Percentiles rank a stretch among this genome's conserved stretches.
These are phyloP conservation scores for Pyrrhia umbra DNA, from an alignment of 2,888 invertebrate species.

Conservation along the genomic window DNA sequence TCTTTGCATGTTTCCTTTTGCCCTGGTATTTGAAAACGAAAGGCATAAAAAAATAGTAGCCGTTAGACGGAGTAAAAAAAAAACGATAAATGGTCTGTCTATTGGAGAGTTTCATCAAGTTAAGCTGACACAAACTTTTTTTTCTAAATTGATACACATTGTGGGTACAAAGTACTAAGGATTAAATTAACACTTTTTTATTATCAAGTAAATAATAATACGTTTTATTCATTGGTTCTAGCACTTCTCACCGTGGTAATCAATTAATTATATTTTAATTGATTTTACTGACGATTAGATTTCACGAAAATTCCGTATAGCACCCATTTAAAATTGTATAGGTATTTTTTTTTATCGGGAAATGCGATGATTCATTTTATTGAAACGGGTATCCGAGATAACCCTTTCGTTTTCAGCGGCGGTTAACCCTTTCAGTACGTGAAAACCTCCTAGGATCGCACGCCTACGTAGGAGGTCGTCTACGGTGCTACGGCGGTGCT, in stretches of 20 bases:
- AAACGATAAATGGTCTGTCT: no score
- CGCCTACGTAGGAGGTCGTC: constrained; percentile 67
- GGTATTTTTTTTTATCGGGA: constrained; percentile 13
- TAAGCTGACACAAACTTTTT: no score
- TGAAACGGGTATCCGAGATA: constrained; percentile 31
- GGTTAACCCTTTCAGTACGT: constrained; percentile 87
- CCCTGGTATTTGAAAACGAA: constrained; percentile 58
- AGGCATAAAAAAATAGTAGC: constrained; percentile 43
- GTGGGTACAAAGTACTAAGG: no score
- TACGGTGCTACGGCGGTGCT: constrained; percentile 62
- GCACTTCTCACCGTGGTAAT: no score
- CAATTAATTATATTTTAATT: no score
- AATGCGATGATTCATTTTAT: constrained; percentile 29
- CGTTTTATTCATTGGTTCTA: no score
- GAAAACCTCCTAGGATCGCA: constrained; percentile 81
- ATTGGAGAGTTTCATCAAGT: no score
- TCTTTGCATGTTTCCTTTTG: constrained; percentile 44
- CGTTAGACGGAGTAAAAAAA: neutral
- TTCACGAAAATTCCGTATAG: neutral
- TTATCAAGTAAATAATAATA: no score
- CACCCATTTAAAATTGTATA: neutral
- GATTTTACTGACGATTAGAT: no score
- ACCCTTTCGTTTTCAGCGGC: constrained; percentile 69
- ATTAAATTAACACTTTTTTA: no score
- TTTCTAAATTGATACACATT: no score